Base-by-base conservation (phyloP, 2,797 vertebrate species). In the Lagocephalus sceleratus region DNA sequence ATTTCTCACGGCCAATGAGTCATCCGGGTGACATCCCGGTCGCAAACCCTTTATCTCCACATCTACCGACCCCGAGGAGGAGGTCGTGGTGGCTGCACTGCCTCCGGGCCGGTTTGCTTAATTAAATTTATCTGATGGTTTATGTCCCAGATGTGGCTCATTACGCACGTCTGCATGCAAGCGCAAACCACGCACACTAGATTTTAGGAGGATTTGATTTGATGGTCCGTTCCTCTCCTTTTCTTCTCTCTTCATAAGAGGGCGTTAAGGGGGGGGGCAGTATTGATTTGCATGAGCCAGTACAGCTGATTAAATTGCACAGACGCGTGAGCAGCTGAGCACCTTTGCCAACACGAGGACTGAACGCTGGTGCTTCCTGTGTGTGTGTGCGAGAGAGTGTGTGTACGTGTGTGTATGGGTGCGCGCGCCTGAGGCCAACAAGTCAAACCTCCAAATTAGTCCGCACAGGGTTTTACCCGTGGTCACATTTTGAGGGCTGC, bases 281-380 rank as follows among this genome's bases (percentile, higher is more conserved):
- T 75, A 70, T 81, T 70, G 73, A 78, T 75, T 69, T 79, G 42
- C 54, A 66, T 67, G 70, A 70, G 60, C 57, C 48, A 46, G 51
- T 63, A 19, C 23, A 14, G 52, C 73, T 78, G 75, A 81, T 80
- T 76, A 42, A 76, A 78, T 71, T 50, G 40, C 26, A 2, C 26
- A 29, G 1, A 29, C 7, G 4, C 3, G 9, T 9, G 26, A 29
- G 26, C 26, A 6, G 26, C 26, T 29, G 26, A 9, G 26, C 26
- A 29, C 26, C 26, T 29, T 10, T 2, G 8, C 11, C n/a, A n/a
- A n/a, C n/a, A n/a, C n/a, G n/a, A n/a, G n/a, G n/a, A n/a, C n/a
- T n/a, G n/a, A n/a, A n/a, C n/a, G n/a, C n/a, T n/a, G n/a, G n/a
- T 14, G 32, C 32, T 35, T 35, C 10, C 32, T 35, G 32, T 3